Conservation (phyloP, 2,113 vertebrate genomes). For the Crotalus viridis region DNA sequence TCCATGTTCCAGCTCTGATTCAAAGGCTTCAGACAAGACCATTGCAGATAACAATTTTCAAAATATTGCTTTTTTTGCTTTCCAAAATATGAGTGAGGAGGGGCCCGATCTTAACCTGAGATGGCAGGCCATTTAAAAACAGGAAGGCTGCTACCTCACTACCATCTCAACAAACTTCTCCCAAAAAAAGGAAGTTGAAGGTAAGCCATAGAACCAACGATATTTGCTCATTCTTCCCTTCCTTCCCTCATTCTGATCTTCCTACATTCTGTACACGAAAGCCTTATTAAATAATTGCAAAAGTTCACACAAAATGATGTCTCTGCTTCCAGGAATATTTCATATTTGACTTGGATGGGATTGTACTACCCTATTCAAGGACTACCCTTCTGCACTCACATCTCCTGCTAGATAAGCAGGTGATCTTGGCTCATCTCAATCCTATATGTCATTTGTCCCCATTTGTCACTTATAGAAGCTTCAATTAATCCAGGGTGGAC, state of each 20-base stretch:
- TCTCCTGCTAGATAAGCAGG: neutral
- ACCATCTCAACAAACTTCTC: neutral
- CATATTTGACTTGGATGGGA: neutral
- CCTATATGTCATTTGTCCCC: neutral
- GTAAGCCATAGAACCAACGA: neutral
- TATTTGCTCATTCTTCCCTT: neutral
- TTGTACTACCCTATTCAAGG: neutral
- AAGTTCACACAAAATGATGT: neutral
- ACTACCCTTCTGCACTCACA: neutral
- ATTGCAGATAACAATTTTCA: neutral
- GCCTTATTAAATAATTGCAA: neutral
- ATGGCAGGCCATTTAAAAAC: neutral
- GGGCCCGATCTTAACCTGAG: neutral
- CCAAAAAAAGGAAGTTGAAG: neutral
- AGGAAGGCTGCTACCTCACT: neutral
- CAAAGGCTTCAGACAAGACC: neutral
- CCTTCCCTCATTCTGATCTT: neutral
- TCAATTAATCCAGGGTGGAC: neutral
- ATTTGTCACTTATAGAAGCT: neutral
- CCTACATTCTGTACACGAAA: neutral
- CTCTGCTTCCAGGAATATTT: neutral
- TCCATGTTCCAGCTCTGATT: neutral
- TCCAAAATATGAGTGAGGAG: neutral
- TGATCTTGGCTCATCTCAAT: neutral
- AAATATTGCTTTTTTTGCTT: neutral